phyloP scores from a whole-genome alignment of 1,140 invertebrate genomes.

The Ectropis grisescens region DNA sequence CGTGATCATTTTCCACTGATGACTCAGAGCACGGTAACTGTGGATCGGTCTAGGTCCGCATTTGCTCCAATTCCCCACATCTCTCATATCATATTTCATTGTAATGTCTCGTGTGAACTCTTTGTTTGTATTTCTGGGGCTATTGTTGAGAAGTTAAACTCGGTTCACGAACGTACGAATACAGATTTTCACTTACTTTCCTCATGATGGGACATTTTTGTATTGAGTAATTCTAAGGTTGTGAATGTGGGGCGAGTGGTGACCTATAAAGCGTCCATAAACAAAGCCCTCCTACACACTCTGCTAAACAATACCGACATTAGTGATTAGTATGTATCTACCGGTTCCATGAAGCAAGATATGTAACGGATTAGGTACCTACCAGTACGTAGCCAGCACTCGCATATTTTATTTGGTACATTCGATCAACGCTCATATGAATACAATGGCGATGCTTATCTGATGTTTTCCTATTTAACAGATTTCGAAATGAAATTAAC shows the following conservation, averaged over 20 bases:
- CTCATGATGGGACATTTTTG: no score
- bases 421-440: constrained; percentile 35
- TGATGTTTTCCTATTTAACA: no score
- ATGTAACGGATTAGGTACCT: constrained; percentile 17
- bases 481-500: no score
- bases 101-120: constrained; percentile 26
- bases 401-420: constrained; percentile 23
- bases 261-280: constrained; percentile 18
- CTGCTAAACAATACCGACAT: constrained; percentile 40
- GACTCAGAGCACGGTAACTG: constrained; percentile 43
- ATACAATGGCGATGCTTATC: constrained; percentile 38
- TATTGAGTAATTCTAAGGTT: no score
- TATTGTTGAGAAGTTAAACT: constrained; percentile 6
- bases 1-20: constrained; percentile 34
- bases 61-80: constrained; percentile 52
- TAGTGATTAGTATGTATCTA: constrained; percentile 10
- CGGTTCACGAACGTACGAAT: no score
- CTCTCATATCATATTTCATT: constrained; percentile 41
- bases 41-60: constrained; percentile 37
- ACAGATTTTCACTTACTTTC: no score
- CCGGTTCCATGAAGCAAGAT: constrained; percentile 25
- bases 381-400: constrained; percentile 7
- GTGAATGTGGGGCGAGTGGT: no score
- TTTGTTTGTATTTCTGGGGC: constrained; percentile 15
- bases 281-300: constrained; percentile 26